Conservation (phyloP, 1,140 invertebrate genomes). For the Danaus melanippus region DNA sequence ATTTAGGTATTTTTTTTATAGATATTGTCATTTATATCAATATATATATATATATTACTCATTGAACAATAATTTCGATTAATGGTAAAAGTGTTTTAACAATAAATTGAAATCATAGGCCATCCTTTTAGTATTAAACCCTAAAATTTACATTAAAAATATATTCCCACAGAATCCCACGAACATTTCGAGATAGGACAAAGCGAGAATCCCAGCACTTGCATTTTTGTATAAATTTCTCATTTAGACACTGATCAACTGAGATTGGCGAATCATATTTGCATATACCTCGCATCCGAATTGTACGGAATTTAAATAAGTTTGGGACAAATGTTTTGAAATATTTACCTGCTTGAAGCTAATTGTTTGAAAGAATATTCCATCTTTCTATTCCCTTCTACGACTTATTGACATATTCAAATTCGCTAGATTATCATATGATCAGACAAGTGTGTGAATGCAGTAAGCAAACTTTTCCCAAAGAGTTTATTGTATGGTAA, state of each 20-base stretch:
- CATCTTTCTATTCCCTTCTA: conserved; percentile 17
- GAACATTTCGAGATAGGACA: conserved; percentile 8
- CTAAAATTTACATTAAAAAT: too few relatives aligned
- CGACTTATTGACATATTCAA: conserved; percentile 52
- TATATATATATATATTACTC: too few relatives aligned
- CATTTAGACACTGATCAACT: conserved; percentile 47
- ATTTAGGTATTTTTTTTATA: too few relatives aligned
- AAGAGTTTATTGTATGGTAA: conserved; percentile 19
- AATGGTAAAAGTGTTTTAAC: too few relatives aligned
- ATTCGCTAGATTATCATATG: conserved; percentile 35
- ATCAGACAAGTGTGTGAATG: conserved; percentile 56
- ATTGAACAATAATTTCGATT: too few relatives aligned
- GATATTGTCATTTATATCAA: too few relatives aligned
- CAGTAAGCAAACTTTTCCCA: conserved; percentile 36
- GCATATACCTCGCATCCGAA: conserved; percentile 35
- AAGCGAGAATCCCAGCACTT: conserved; percentile 30
- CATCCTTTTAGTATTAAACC: too few relatives aligned
- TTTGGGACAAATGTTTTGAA: conserved; percentile 50
- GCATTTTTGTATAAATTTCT: conserved; percentile 58
- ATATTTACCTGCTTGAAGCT: conserved; percentile 31
- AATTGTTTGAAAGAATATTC: conserved; percentile 42
- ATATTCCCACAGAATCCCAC: conserved; percentile 21
- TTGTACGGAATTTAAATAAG: conserved; percentile 51
- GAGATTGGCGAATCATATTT: conserved; percentile 45
- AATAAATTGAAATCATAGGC: too few relatives aligned